Conservation (phyloP, 2,113 vertebrate species). For the Lucifuga dentata region DNA sequence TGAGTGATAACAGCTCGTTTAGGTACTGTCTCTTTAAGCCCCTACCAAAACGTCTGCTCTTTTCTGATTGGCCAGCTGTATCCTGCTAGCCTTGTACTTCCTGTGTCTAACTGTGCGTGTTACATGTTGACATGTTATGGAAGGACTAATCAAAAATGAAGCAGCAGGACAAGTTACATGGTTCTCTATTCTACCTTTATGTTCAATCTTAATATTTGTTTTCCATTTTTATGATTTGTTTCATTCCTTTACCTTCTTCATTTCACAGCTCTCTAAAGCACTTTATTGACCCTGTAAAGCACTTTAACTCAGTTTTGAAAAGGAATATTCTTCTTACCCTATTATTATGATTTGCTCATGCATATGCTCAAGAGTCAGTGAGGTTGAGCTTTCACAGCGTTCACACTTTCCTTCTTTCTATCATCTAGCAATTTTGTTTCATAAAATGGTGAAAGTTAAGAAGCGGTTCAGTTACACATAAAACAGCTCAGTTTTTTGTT, state of each 20-base stretch:
- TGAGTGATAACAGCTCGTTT: no score
- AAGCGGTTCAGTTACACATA: constrained; percentile 8
- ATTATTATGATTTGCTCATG: neutral
- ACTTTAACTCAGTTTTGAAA: neutral
- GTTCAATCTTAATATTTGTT: no score
- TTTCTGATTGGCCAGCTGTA: no score
- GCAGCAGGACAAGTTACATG: no score
- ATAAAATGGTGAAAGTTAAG: neutral
- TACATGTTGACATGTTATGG: no score
- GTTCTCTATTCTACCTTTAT: no score
- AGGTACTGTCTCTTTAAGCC: no score
- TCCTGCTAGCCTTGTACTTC: no score
- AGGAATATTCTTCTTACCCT: neutral
- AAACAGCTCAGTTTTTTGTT: constrained; percentile 17
- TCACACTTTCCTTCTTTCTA: neutral
- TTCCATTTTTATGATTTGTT: neutral
- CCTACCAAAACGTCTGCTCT: no score
- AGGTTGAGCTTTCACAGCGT: neutral
- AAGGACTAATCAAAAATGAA: no score
- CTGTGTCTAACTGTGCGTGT: no score
- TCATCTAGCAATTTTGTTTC: neutral
- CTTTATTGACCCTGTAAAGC: neutral
- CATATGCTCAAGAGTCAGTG: constrained; percentile 5
- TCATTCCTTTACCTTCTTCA: neutral
- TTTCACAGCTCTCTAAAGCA: neutral